Evolutionary conservation across 2,113 vertebrate genomes (phyloP).

Genomic region (Narcine bancroftii): DNA sequence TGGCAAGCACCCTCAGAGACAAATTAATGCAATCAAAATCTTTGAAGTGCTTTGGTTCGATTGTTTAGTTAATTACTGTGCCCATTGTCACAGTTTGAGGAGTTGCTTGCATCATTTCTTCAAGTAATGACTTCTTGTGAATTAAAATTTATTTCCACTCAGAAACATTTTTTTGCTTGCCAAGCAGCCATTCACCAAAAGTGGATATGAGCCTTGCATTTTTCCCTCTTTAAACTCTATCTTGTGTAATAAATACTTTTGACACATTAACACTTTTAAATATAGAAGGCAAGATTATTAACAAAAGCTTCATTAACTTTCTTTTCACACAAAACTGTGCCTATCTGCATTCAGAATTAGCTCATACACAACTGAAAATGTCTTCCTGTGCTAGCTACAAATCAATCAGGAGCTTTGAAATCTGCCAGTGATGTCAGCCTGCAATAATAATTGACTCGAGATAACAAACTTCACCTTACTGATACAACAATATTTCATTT

Average conservation of each 20-base stretch:
- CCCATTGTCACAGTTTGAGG: constrained; percentile 15
- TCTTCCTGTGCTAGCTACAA: not conserved
- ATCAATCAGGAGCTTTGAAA: not conserved
- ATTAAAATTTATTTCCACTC: not conserved
- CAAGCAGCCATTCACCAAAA: not conserved
- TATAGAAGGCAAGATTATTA: not conserved
- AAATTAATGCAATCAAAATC: not conserved
- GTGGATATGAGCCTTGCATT: not conserved
- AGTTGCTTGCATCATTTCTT: constrained; percentile 17
- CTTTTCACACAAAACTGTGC: not conserved
- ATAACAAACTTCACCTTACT: not conserved
- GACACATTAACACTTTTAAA: not conserved
- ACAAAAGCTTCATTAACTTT: not conserved
- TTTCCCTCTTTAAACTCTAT: not conserved
- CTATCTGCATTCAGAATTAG: not conserved
- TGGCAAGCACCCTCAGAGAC: not conserved
- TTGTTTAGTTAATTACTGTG: constrained; percentile 21
- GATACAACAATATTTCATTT: not conserved
- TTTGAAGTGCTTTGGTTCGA: not conserved
- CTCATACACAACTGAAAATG: not conserved
- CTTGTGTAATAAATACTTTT: not conserved
- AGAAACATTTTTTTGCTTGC: not conserved
- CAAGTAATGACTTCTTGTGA: not conserved
- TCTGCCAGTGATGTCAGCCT: not conserved
- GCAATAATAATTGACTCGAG: not conserved